phyloP scores from a whole-genome alignment of 2,888 invertebrate genomes.

The Oxycera nigricornis region DNA sequence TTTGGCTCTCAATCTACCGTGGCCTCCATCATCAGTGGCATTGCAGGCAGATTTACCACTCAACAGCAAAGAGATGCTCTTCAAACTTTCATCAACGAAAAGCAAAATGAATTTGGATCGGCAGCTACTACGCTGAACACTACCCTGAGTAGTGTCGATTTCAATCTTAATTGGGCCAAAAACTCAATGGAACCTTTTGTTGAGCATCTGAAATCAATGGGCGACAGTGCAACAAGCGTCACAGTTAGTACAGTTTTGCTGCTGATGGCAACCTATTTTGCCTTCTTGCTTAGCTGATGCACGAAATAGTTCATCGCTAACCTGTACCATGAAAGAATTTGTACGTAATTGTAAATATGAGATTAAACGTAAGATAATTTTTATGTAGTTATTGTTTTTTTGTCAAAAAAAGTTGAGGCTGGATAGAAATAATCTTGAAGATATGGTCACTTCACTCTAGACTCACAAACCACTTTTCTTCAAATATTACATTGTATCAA shows the following conservation, averaged over 20 bases:
- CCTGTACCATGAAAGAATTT: too few relatives aligned
- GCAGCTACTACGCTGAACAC: slow-evolving; percentile 51
- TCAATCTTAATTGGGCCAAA: slow-evolving; percentile 58
- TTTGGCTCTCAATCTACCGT: slow-evolving; percentile 47
- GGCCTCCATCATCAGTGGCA: slow-evolving; percentile 55
- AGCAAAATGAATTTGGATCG: slow-evolving; percentile 53
- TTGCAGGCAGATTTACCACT: slow-evolving; percentile 57
- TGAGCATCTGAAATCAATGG: slow-evolving; percentile 49
- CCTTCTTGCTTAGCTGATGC: too few relatives aligned
- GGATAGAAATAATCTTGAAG: too few relatives aligned
- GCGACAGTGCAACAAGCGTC: not conserved
- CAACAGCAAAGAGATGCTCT: slow-evolving; percentile 52
- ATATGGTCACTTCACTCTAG: too few relatives aligned
- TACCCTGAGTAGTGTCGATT: slow-evolving; percentile 53
- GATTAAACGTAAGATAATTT: not conserved
- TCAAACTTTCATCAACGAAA: slow-evolving; percentile 51
- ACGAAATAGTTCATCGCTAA: too few relatives aligned
- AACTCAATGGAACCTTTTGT: slow-evolving; percentile 51
- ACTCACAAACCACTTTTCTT: too few relatives aligned
- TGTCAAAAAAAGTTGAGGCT: not conserved
- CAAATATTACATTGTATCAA: too few relatives aligned
- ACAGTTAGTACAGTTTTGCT: not conserved
- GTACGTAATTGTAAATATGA: not conserved
- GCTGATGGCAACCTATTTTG: not conserved
- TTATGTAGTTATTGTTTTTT: not conserved